phyloP scores from a whole-genome alignment of 1,140 invertebrate genomes.

The Penaeus indicus region DNA sequence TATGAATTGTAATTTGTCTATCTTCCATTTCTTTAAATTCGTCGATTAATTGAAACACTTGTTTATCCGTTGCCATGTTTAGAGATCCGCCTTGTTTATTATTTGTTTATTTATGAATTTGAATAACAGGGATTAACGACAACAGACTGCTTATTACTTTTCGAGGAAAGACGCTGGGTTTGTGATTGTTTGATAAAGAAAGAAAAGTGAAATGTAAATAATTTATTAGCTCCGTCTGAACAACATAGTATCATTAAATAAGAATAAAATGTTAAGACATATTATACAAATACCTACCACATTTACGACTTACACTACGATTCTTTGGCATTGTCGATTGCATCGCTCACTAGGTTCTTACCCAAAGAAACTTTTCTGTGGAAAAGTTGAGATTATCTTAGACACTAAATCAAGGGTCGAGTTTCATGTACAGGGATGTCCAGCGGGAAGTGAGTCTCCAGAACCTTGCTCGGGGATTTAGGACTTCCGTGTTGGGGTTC shows the following conservation, averaged over 20 bases:
- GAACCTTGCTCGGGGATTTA: not conserved
- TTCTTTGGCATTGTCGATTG: constrained; percentile 48
- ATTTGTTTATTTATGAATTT: too few relatives aligned
- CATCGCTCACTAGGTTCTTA: not conserved
- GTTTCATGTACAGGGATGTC: constrained; percentile 27
- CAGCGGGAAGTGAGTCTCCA: constrained; percentile 52
- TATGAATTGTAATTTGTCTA: too few relatives aligned
- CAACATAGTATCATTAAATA: constrained; percentile 27
- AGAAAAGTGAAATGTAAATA: constrained; percentile 31
- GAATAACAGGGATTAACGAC: too few relatives aligned
- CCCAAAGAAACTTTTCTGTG: not conserved
- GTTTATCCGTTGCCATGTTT: too few relatives aligned
- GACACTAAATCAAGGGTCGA: constrained; percentile 25
- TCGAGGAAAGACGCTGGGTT: too few relatives aligned
- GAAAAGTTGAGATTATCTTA: not conserved
- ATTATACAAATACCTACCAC: constrained; percentile 45
- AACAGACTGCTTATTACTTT: too few relatives aligned
- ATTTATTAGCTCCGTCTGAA: constrained; percentile 35
- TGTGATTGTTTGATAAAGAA: not conserved
- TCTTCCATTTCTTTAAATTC: too few relatives aligned
- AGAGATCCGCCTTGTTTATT: too few relatives aligned
- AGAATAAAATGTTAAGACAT: constrained; percentile 37
- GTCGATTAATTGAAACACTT: too few relatives aligned
- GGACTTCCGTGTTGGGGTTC: not conserved
- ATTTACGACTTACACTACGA: constrained; percentile 20